Conservation (phyloP, 2,113 vertebrate species). For the Nerophis lumbriciformis region DNA sequence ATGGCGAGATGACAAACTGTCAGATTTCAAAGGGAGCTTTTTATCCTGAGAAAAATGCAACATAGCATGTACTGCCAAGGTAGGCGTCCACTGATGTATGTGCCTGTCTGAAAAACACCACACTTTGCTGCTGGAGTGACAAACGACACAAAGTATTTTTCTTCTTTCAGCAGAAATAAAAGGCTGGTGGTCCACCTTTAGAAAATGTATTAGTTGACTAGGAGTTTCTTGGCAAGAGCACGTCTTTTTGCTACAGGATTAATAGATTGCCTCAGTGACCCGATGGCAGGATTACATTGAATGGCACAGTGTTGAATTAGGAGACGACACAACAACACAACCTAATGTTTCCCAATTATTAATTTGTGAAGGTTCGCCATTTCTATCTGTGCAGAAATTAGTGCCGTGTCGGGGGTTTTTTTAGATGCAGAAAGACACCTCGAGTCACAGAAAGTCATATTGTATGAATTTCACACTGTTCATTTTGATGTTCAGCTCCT, state of each 20-base stretch:
- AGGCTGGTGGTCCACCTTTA: slow-evolving; percentile 1
- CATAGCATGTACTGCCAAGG: slow-evolving; percentile 21
- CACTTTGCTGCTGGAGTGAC: slow-evolving; percentile 40
- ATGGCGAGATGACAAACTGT: slow-evolving; percentile 1
- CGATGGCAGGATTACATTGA: slow-evolving; percentile 26
- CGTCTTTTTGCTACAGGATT: slow-evolving; percentile 47
- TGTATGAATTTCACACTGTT: too few species aligned
- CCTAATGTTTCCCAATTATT: too few species aligned
- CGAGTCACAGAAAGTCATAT: too few species aligned
- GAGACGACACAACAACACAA: not conserved
- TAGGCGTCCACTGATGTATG: slow-evolving; percentile 30
- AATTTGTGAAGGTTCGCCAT: too few species aligned
- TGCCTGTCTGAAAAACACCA: slow-evolving; percentile 53
- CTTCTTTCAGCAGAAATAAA: slow-evolving; percentile 53
- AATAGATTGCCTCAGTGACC: slow-evolving; percentile 35
- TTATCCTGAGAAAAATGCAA: slow-evolving; percentile 32
- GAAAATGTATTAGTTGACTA: slow-evolving; percentile 54
- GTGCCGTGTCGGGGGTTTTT: too few species aligned
- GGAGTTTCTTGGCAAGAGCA: slow-evolving; percentile 39
- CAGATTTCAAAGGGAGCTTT: slow-evolving; percentile 3
- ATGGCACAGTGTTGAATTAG: slow-evolving; percentile 21
- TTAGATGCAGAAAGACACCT: too few species aligned
- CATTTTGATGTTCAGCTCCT: too few species aligned
- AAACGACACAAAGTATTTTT: slow-evolving; percentile 39
- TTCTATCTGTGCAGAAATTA: too few species aligned